Percentiles rank a stretch among this genome's conserved stretches.
phyloP scores from a whole-genome alignment of 2,113 vertebrate species.

The Dermatemys mawii region DNA sequence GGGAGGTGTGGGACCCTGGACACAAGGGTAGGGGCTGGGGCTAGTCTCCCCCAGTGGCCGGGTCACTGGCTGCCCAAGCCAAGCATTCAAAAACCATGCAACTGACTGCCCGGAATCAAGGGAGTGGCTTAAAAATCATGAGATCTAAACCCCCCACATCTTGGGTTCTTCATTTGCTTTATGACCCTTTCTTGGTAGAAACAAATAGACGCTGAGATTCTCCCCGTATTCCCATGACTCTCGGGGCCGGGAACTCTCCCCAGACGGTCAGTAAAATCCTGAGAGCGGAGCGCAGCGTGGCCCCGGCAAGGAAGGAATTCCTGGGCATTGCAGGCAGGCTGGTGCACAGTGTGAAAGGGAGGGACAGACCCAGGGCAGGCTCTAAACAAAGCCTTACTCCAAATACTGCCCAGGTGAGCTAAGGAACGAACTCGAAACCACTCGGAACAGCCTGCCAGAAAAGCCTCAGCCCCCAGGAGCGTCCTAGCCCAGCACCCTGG shows the following conservation, averaged over 20 bases:
- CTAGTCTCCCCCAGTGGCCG: neutral
- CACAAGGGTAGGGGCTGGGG: no score
- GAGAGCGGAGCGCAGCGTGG: neutral
- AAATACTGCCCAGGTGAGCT: neutral
- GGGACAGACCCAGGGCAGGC: rapidly evolving
- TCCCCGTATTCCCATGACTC: neutral
- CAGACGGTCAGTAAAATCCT: neutral
- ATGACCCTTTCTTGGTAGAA: neutral
- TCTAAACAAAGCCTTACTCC: neutral
- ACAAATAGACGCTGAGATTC: neutral
- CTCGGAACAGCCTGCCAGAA: rapidly evolving
- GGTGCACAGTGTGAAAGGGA: neutral
- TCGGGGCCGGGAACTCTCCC: neutral
- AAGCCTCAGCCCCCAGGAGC: neutral
- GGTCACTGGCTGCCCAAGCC: neutral
- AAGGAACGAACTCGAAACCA: rapidly evolving
- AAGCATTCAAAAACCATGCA: neutral
- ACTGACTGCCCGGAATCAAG: no score
- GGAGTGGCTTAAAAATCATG: neutral
- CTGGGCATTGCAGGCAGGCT: neutral
- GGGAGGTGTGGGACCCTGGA: no score
- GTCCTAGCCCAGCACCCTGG: rapidly evolving
- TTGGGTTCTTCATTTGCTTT: neutral
- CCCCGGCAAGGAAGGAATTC: neutral
- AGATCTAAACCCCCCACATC: neutral